phyloP scores from a whole-genome alignment of 2,797 vertebrate species.

The Cuculus canorus region DNA sequence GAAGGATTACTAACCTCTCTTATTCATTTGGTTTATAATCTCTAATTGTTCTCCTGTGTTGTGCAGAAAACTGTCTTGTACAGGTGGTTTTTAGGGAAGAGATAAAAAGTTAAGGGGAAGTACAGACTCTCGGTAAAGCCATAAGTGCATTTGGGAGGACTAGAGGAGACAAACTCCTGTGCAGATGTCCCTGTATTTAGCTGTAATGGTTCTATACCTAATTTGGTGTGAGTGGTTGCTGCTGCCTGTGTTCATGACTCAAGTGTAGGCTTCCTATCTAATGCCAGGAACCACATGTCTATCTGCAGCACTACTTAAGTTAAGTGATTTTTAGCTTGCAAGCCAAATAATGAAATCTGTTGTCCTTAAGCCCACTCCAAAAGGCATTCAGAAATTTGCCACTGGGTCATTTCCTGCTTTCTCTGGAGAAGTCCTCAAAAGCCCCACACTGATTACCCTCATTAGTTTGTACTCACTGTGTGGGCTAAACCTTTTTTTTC shows the following conservation, averaged over 20 bases:
- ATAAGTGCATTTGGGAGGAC: not conserved
- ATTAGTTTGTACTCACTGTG: not conserved
- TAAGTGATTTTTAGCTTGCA: conserved; percentile 33
- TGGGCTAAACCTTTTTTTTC: not conserved
- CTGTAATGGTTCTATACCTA: not conserved
- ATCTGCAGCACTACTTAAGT: conserved; percentile 11
- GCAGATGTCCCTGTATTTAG: not conserved
- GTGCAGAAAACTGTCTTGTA: not conserved
- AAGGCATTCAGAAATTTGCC: conserved; percentile 18
- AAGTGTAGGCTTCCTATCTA: not conserved
- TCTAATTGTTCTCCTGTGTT: not conserved
- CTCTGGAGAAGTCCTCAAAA: not conserved
- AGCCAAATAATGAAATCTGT: conserved; percentile 27
- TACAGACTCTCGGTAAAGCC: not conserved
- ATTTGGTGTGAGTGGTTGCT: not conserved
- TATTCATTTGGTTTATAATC: not conserved
- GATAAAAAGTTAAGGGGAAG: not conserved
- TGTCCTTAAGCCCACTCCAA: conserved; percentile 12
- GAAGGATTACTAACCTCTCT: not conserved
- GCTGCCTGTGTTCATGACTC: conserved; percentile 6
- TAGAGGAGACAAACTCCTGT: not conserved
- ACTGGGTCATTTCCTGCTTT: not conserved
- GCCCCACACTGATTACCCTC: not conserved
- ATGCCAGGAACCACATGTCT: not conserved
- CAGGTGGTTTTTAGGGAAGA: not conserved